Evolutionary conservation across 1,140 invertebrate species (phyloP).

Genomic region (Brachionus manjavacas): DNA sequence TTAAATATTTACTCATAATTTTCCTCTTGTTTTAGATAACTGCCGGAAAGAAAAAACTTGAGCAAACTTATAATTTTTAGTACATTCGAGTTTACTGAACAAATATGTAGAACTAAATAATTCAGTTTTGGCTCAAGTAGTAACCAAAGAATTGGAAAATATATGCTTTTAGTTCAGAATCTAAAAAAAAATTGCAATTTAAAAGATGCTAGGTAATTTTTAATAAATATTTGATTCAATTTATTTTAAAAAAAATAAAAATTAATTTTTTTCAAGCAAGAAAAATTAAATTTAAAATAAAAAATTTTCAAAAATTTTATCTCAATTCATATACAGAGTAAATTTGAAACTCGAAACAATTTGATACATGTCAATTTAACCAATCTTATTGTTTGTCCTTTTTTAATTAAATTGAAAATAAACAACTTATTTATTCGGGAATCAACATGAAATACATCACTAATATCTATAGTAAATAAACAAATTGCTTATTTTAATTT

Average conservation of each 20-base stretch:
- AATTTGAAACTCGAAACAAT: background rate
- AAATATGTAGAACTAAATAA: background rate
- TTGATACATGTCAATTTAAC: background rate
- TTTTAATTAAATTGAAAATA: background rate
- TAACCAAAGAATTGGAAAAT: background rate
- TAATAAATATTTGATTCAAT: background rate
- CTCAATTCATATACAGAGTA: background rate
- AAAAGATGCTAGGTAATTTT: background rate
- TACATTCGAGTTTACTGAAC: background rate
- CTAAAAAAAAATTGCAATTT: background rate
- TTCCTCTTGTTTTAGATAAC: background rate
- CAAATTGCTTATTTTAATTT: background rate
- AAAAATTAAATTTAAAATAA: background rate
- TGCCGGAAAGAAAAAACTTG: background rate
- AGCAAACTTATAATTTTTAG: background rate
- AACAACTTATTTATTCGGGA: background rate
- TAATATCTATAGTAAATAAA: background rate
- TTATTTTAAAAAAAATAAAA: background rate
- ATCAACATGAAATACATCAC: background rate
- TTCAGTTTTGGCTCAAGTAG: background rate
- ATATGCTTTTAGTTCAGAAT: background rate
- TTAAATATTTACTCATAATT: background rate
- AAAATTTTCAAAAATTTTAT: background rate
- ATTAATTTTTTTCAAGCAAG: background rate
- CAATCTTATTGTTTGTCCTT: background rate